Evolutionary conservation across 2,888 invertebrate genomes (phyloP).

Genomic region (Hirtodrosophila duncani): DNA sequence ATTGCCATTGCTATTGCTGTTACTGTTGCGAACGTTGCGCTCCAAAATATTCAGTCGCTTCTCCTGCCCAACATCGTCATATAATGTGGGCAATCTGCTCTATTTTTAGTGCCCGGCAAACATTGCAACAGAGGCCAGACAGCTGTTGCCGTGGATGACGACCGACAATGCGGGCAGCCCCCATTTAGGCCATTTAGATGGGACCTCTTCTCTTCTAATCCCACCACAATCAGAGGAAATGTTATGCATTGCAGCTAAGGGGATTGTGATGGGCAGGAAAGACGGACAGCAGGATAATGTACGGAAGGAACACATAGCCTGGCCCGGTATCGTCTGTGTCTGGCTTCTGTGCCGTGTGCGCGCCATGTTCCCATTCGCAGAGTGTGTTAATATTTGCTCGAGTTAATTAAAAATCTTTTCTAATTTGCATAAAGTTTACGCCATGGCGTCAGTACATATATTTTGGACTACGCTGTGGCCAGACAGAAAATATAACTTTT

Average conservation of each 20-base stretch:
- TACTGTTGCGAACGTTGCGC: slow-evolving; percentile 21
- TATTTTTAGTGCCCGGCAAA: slow-evolving; percentile 55
- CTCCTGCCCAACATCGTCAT: slow-evolving; percentile 39
- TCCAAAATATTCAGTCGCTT: no score
- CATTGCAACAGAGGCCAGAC: slow-evolving; percentile 28
- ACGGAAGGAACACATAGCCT: not conserved
- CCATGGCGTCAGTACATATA: no score
- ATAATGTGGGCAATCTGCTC: slow-evolving; percentile 70
- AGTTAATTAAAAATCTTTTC: slow-evolving; percentile 75
- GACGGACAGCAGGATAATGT: not conserved
- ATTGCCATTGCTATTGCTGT: slow-evolving; percentile 7
- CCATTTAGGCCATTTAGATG: slow-evolving; percentile 7
- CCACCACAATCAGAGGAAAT: slow-evolving; percentile 13
- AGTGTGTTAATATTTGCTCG: slow-evolving; percentile 71
- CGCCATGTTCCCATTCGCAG: slow-evolving; percentile 21
- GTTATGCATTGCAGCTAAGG: slow-evolving; percentile 12
- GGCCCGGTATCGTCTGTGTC: slow-evolving; percentile 7
- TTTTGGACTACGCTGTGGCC: no score
- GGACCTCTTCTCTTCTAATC: slow-evolving; percentile 18
- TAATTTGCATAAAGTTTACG: slow-evolving; percentile 64
- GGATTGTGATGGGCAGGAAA: not conserved
- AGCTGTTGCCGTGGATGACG: slow-evolving; percentile 37
- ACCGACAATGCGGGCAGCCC: slow-evolving; percentile 4
- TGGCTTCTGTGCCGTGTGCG: slow-evolving; percentile 7
- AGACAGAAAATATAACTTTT: no score